Percentiles rank a stretch among this genome's conserved stretches.
Evolutionary conservation across 2,888 invertebrate genomes (phyloP).

Genomic region (Plagodis pulveraria): DNA sequence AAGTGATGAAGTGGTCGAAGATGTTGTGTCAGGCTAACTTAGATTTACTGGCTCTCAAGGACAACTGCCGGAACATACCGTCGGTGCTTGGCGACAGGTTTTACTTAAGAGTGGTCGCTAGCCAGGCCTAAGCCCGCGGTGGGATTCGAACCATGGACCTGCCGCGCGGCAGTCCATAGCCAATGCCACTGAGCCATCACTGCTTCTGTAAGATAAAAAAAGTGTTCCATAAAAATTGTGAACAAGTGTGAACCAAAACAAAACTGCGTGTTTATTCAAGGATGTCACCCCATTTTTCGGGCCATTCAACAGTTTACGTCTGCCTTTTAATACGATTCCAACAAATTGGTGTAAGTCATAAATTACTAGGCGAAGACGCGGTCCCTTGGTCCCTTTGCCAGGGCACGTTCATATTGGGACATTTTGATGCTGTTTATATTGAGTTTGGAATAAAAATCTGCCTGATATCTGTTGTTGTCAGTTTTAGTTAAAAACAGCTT

Average conservation of each 20-base stretch:
- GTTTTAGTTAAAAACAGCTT: background rate
- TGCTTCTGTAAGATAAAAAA: background rate
- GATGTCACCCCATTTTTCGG: slow-evolving; percentile 75
- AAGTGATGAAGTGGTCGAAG: too few species aligned
- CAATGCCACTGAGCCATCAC: too few species aligned
- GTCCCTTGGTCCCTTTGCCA: slow-evolving; percentile 47
- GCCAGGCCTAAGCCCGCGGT: too few species aligned
- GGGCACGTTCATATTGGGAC: slow-evolving; percentile 3
- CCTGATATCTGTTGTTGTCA: background rate
- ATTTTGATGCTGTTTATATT: background rate
- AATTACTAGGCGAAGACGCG: slow-evolving; percentile 73
- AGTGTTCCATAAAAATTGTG: slow-evolving; percentile 12
- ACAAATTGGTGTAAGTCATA: slow-evolving; percentile 80
- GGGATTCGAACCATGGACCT: too few species aligned
- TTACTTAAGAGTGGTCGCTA: too few species aligned
- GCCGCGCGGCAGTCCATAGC: too few species aligned
- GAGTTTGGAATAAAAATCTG: background rate
- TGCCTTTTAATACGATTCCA: slow-evolving; percentile 76
- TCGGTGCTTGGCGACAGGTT: too few species aligned
- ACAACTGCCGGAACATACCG: too few species aligned
- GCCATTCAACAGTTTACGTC: slow-evolving; percentile 79
- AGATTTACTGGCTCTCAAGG: too few species aligned
- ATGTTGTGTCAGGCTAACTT: too few species aligned
- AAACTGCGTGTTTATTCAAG: slow-evolving; percentile 36
- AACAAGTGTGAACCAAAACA: slow-evolving; percentile 37